phyloP scores from a whole-genome alignment of 2,797 vertebrate genomes.

The Protosalanx chinensis region DNA sequence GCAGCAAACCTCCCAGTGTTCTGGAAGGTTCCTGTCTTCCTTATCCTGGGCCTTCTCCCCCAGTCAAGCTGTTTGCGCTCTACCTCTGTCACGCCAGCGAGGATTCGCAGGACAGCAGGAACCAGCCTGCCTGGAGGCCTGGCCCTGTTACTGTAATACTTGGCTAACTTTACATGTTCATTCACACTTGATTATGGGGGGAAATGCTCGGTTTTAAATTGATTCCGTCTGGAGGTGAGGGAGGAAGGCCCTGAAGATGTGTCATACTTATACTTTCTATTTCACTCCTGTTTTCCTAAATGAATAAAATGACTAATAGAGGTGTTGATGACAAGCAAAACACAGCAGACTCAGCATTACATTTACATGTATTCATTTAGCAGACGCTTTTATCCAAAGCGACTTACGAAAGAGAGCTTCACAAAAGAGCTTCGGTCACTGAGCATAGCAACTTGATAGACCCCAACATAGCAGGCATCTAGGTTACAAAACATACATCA shows the following conservation, averaged over 20 bases:
- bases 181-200: constrained; percentile 73
- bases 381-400: too few relatives aligned
- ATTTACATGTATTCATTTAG: too few relatives aligned
- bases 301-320: not conserved
- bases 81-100: constrained; percentile 61
- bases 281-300: not conserved
- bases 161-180: constrained; percentile 79
- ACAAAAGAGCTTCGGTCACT: too few relatives aligned
- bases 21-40: constrained; percentile 48
- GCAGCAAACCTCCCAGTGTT: constrained; percentile 33
- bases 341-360: too few relatives aligned
- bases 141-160: constrained; percentile 63
- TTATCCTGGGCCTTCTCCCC: constrained; percentile 54
- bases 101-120: constrained; percentile 62
- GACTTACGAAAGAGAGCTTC: too few relatives aligned
- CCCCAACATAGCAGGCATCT: too few relatives aligned
- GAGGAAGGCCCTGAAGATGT: not conserved
- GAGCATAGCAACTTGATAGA: too few relatives aligned
- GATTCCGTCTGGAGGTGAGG: constrained; percentile 50
- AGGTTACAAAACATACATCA: too few relatives aligned
- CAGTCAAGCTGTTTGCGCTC: constrained; percentile 64
- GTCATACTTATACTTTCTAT: not conserved
- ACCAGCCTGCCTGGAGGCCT: constrained; percentile 46
- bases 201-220: constrained; percentile 50
- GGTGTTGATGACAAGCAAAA: not conserved